phyloP scores from a whole-genome alignment of 1,140 invertebrate genomes.

The Trichomalopsis sarcophagae region DNA sequence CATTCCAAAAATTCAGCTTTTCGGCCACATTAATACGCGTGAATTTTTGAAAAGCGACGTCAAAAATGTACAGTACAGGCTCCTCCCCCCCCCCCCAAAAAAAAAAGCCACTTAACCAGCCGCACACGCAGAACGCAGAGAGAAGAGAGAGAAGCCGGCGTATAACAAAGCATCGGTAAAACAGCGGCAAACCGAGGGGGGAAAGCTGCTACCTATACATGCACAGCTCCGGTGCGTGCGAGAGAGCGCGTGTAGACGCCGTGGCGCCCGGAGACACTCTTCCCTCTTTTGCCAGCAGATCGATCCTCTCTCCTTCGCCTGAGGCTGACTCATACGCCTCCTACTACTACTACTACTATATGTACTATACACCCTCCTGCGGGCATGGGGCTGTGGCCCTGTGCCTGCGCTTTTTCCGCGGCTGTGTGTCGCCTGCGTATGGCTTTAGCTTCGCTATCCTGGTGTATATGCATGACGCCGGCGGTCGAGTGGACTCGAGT shows the following conservation, averaged over 20 bases:
- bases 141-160: not conserved
- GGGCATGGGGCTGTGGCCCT: not conserved
- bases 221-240: not conserved
- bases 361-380: not conserved
- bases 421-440: not conserved
- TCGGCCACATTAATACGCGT: too few relatives aligned
- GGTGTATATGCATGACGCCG: too few relatives aligned
- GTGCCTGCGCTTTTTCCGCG: conserved; percentile 9
- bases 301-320: conserved; percentile 67
- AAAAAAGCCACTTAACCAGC: too few relatives aligned
- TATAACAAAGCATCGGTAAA: not conserved
- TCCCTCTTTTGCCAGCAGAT: conserved; percentile 63
- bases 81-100: too few relatives aligned
- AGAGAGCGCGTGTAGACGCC: conserved; percentile 67
- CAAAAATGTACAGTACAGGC: too few relatives aligned
- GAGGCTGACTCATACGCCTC: conserved; percentile 69
- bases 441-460: not conserved
- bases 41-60: too few relatives aligned
- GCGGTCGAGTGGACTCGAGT: too few relatives aligned
- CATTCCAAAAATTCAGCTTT: not conserved
- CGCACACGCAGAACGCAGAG: too few relatives aligned
- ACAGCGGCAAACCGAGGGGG: not conserved
- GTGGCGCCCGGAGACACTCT: conserved; percentile 67
- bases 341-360: conserved; percentile 33
- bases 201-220: not conserved